Conservation (phyloP, 1,140 invertebrate species). For the Drosophila sechellia region DNA sequence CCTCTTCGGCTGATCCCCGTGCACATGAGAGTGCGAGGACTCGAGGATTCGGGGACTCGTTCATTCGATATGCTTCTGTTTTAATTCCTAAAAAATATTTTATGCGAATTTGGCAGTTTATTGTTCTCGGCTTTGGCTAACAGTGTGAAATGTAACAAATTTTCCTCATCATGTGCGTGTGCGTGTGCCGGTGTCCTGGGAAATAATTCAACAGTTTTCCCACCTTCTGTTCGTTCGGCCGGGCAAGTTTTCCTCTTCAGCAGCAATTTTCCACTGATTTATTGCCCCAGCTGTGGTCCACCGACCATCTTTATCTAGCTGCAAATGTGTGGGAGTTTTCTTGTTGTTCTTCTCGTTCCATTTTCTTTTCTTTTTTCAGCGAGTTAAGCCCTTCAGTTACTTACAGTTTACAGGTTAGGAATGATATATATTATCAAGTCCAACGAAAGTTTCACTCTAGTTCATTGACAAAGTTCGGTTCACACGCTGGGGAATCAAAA, state of each 20-base stretch:
- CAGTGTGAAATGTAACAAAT: constrained; percentile 59
- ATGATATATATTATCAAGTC: constrained; percentile 36
- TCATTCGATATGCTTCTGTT: constrained; percentile 74
- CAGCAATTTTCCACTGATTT: constrained; percentile 51
- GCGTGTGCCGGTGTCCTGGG: constrained; percentile 39
- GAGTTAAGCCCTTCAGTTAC: constrained; percentile 40
- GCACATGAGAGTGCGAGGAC: background rate
- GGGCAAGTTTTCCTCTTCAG: constrained; percentile 36
- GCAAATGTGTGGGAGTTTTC: background rate
- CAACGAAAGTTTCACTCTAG: constrained; percentile 33
- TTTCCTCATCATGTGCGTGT: constrained; percentile 6
- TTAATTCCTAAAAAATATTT: constrained; percentile 63
- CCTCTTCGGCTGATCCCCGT: constrained; percentile 27
- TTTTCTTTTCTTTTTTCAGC: constrained; percentile 1
- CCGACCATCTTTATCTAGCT: constrained; percentile 35
- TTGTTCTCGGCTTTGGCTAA: constrained; percentile 54
- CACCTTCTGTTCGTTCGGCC: constrained; percentile 44
- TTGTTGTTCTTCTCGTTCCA: background rate
- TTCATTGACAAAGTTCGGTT: constrained; percentile 48
- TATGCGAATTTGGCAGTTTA: constrained; percentile 59
- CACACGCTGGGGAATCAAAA: constrained; percentile 22
- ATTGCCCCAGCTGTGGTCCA: constrained; percentile 38
- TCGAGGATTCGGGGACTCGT: too few relatives aligned
- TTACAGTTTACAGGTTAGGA: constrained; percentile 33
- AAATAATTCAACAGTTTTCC: constrained; percentile 66